Evolutionary conservation across 1,140 invertebrate genomes (phyloP).

Genomic region (Laupala kohalensis): DNA sequence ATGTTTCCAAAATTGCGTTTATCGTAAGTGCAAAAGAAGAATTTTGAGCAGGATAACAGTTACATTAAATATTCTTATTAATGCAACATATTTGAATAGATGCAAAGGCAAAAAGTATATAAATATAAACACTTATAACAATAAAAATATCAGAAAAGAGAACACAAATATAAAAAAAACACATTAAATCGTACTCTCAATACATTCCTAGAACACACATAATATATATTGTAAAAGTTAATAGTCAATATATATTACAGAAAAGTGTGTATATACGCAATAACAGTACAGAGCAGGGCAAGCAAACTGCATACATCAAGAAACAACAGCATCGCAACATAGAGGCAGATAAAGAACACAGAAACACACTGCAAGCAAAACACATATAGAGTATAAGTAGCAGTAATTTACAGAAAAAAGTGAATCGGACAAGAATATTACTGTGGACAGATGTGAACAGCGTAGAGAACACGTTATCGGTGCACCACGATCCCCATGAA

Average conservation of each 20-base stretch:
- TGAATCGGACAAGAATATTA: neutral
- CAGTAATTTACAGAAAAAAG: neutral
- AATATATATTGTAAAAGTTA: neutral
- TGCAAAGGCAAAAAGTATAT: neutral
- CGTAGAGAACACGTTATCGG: neutral
- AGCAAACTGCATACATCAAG: neutral
- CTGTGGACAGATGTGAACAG: neutral
- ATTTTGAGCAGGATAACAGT: no score
- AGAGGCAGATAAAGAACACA: neutral
- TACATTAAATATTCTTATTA: no score
- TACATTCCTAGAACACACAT: neutral
- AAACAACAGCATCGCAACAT: neutral
- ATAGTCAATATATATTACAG: neutral
- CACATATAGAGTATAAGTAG: neutral
- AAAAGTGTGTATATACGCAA: neutral
- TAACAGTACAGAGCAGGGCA: neutral
- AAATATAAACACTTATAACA: neutral
- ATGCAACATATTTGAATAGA: no score
- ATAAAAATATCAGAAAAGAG: neutral
- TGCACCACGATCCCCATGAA: neutral
- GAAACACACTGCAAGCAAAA: neutral
- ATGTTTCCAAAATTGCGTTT: no score
- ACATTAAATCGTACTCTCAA: neutral
- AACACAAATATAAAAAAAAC: neutral
- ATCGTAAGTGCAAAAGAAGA: no score